These are phyloP conservation scores for Muntiacus muntjak DNA, from an alignment of 2,113 vertebrate species.

Conservation along the genomic window DNA sequence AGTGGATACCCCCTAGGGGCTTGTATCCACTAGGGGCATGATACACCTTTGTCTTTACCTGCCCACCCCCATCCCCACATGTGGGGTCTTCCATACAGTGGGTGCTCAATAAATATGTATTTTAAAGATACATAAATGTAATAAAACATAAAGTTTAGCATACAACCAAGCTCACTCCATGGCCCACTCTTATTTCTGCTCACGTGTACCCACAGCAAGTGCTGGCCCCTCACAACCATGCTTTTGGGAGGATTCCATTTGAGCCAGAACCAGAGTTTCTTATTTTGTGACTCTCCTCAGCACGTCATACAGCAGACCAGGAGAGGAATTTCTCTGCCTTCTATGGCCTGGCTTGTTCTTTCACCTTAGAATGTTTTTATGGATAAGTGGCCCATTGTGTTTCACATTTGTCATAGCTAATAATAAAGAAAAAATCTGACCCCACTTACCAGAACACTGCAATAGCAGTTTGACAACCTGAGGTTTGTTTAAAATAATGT, in stretches of 20 bases:
- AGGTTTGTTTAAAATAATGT: conserved; percentile 15
- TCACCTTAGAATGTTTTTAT: not conserved
- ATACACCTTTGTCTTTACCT: not conserved
- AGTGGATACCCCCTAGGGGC: not conserved
- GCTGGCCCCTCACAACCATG: not conserved
- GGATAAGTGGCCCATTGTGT: not conserved
- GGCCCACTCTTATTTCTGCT: not conserved
- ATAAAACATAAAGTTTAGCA: not conserved
- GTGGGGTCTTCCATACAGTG: not conserved
- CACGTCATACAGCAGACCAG: not conserved
- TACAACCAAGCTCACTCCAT: not conserved
- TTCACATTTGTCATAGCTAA: not conserved
- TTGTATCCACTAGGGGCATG: not conserved
- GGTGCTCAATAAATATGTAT: not conserved
- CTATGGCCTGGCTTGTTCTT: not conserved
- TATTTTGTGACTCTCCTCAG: not conserved
- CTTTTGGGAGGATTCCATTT: not conserved
- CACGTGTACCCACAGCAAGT: not conserved
- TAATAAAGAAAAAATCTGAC: not conserved
- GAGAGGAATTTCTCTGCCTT: not conserved
- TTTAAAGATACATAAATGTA: not conserved
- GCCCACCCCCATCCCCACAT: not conserved
- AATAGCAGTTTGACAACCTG: not conserved
- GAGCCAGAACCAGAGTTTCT: not conserved
- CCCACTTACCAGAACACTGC: not conserved